These are phyloP conservation scores for Vicugna pacos DNA, from an alignment of 2,113 vertebrate species.

Conservation along the genomic window DNA sequence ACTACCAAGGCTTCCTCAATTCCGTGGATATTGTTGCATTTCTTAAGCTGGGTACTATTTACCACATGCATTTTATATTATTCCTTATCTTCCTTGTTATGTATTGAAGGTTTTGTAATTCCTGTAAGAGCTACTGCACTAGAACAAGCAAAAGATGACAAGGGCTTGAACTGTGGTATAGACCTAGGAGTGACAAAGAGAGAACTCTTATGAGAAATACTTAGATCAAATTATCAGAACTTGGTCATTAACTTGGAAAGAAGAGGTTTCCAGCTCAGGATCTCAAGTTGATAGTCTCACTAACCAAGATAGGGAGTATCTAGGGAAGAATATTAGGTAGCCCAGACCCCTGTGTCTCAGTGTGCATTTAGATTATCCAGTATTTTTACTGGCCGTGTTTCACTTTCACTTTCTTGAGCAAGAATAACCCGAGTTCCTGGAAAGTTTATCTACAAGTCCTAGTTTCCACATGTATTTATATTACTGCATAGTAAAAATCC, in stretches of 20 bases:
- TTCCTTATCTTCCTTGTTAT: neutral
- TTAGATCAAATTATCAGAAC: neutral
- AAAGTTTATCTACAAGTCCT: neutral
- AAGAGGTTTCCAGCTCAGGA: neutral
- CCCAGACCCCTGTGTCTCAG: neutral
- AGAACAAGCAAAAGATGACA: neutral
- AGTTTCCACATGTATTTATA: conserved; percentile 50
- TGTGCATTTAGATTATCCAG: neutral
- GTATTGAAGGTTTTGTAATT: neutral
- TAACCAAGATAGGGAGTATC: neutral
- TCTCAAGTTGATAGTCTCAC: neutral
- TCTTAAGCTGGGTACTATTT: neutral
- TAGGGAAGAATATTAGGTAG: neutral
- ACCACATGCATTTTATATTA: neutral
- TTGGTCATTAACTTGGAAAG: neutral
- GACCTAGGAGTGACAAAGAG: neutral
- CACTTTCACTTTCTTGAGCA: neutral
- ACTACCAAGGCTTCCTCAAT: neutral
- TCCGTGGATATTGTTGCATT: neutral
- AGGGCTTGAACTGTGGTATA: neutral
- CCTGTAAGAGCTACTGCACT: neutral
- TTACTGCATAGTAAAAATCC: conserved; percentile 21
- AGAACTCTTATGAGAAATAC: neutral
- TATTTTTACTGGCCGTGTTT: neutral
- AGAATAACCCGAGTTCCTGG: neutral